Base-by-base conservation (phyloP, 2,888 invertebrate genomes). In the Eupithecia centaureata region DNA sequence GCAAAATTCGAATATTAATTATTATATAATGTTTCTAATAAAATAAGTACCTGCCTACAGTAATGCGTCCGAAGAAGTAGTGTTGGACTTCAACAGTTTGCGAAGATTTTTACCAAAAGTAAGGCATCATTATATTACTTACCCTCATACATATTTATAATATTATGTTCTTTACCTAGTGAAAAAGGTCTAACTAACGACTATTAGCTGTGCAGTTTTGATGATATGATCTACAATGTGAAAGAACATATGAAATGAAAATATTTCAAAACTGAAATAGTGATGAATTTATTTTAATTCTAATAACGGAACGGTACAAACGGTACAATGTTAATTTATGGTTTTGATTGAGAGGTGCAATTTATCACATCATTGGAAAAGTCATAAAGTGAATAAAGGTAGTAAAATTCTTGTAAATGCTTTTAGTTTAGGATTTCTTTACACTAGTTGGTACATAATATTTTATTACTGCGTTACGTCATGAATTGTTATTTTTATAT, bases 41-140 rank as follows among this genome's bases (percentile, higher is more conserved):
- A n/a, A n/a, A 5, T n/a, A n/a, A n/a, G 5, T 38, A 38, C 30
- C 4, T 30, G 30, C 7, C 4, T 5, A 30, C 0, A 5, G 35
- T 15, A 63, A 64, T 64, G 68, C 68, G 68, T 65, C 64, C 68
- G 33, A 52, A 8, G 4, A 32, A 5, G 58, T 57, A 32, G 13
- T 33, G 27, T 35, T 35, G 15, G 7, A 7, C 1, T n/a, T 22
- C 32, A 3, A 15, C 30, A 3, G 51, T 65, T 67, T 61, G 67
- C 65, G 70, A 70, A 71, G 68, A 64, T 73, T 65, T 27, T 65
- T 25, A 65, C 56, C 75, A 69, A 66, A 63, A 68, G 35, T 74
- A 77, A 70, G 76, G 74, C 73, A 73, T 76, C 63, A 78, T 77
- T n/a, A 70, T 68, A 73, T 76, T 75, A 72, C 68, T 56, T 56